Conservation (phyloP, 2,888 invertebrate species). For the Anarsia innoxiella region DNA sequence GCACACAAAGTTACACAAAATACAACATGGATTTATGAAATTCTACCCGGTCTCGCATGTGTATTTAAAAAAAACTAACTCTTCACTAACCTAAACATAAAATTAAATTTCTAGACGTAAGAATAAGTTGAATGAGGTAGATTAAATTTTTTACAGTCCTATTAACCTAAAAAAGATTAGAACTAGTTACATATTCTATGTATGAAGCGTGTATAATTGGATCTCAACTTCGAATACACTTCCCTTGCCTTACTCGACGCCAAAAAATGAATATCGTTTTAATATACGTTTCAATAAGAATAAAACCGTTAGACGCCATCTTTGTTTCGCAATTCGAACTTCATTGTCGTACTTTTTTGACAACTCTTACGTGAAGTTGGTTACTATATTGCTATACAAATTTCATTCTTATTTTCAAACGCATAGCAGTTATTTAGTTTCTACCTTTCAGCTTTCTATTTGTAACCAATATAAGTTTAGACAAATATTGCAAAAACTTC, state of each 20-base stretch:
- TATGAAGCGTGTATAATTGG: slow-evolving; percentile 60
- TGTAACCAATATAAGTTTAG: too few relatives aligned
- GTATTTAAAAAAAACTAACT: slow-evolving; percentile 50
- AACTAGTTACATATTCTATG: slow-evolving; percentile 66
- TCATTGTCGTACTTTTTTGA: too few relatives aligned
- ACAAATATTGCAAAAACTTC: too few relatives aligned
- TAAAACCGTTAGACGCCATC: too few relatives aligned
- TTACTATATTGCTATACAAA: too few relatives aligned
- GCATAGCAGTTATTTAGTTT: too few relatives aligned
- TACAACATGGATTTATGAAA: slow-evolving; percentile 36
- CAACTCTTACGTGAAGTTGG: too few relatives aligned
- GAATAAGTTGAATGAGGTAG: slow-evolving; percentile 73
- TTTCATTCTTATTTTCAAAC: too few relatives aligned
- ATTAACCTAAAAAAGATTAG: slow-evolving; percentile 70
- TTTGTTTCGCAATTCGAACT: too few relatives aligned
- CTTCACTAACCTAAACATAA: slow-evolving; percentile 69
- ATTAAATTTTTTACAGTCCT: slow-evolving; percentile 74
- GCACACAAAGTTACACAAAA: slow-evolving; percentile 53
- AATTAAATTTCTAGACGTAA: slow-evolving; percentile 63
- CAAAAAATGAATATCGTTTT: slow-evolving; percentile 27
- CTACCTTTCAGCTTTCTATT: too few relatives aligned
- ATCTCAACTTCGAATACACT: slow-evolving; percentile 41
- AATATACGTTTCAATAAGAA: too few relatives aligned
- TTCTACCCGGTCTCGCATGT: slow-evolving; percentile 45
- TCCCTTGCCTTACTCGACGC: slow-evolving; percentile 43